Conservation (phyloP, 2,113 vertebrate species). For the Leptodactylus fuscus region DNA sequence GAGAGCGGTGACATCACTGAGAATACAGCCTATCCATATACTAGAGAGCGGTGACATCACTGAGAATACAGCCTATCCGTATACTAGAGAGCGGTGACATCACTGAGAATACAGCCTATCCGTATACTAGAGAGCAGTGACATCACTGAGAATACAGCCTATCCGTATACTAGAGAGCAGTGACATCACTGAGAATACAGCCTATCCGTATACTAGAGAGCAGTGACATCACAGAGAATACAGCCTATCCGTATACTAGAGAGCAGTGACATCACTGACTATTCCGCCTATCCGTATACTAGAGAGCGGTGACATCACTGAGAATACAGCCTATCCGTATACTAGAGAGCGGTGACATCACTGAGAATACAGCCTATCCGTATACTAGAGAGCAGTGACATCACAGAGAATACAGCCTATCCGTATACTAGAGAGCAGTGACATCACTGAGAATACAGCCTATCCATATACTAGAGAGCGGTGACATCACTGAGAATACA, state of each 20-base stretch:
- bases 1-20: too few relatives aligned
- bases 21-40: background rate
- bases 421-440: background rate
- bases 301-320: background rate
- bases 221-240: background rate
- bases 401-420: background rate
- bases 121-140: too few relatives aligned
- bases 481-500: background rate
- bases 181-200: background rate
- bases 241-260: conserved; percentile 4
- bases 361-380: background rate
- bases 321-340: background rate
- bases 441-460: background rate
- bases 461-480: background rate
- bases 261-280: too few relatives aligned
- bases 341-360: background rate
- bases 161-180: background rate
- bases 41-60: background rate
- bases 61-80: background rate
- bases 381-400: background rate
- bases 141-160: background rate
- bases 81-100: background rate
- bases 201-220: background rate
- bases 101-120: background rate
- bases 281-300: background rate